Base-by-base conservation (phyloP, 2,113 vertebrate species). In the Osmerus eperlanus region DNA sequence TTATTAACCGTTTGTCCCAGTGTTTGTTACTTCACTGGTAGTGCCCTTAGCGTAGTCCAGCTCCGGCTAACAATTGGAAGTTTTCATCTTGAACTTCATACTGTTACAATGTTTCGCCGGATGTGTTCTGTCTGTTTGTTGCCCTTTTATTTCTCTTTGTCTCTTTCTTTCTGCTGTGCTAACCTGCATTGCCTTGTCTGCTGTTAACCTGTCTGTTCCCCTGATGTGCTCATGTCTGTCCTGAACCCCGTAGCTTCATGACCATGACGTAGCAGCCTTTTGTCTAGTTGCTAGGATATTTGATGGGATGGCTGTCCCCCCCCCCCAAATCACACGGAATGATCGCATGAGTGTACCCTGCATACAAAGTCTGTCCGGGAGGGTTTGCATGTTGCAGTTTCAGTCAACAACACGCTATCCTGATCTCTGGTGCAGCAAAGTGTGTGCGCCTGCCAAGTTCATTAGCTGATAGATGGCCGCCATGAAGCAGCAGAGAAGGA, bases 141-240 rank as follows among this genome's bases (percentile, higher is more conserved):
- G 58, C 73, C 28, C 86, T 47, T 68, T 29, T 18, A 75, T 65
- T 64, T 76, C 36, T 75, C n/a, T 71, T 4, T 68, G 55, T 67
- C 60, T 56, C 23, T 85, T 62, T 76, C 23, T 85, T 74, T 83
- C 72, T 75, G 67, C 70, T 81, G 65, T 82, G 76, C 83, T 89
- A 88, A 90, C 80, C 66, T 74, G 80, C 79, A 83, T 87, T 81
- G 83, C 86, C 78, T 65, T 72, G 28, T 75, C 32, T 79, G 71
- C 32, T 83, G 78, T 82, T 54, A 12, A 75, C 72, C 67, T 65
- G 58, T 51, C 53, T 65, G n/a, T 36, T 81, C n/a, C 6, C 19
- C 32, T 64, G 70, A 51, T 73, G 58, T 69, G 59, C 59, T 58
- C 25, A 1, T 74, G 61, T 74, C 55, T 74, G 65, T 78, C 18